These are phyloP conservation scores for Australoheros facetus DNA, from an alignment of 2,797 vertebrate genomes.

Conservation along the genomic window DNA sequence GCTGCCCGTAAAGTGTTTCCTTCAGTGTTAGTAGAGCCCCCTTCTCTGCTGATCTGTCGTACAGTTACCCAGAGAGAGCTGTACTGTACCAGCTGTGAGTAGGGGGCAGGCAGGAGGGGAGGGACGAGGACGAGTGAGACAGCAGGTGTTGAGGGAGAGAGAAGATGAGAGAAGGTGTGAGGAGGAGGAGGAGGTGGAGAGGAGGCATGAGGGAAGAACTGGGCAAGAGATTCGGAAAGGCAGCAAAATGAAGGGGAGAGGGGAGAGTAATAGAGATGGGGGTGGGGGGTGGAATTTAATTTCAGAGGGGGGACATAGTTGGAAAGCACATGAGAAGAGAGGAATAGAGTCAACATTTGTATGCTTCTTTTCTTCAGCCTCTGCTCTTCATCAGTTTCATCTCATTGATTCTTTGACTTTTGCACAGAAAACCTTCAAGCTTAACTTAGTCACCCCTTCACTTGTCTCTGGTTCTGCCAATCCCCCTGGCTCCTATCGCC, in stretches of 20 bases:
- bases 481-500: conserved; percentile 58
- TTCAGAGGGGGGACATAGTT: conserved; percentile 62
- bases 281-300: conserved; percentile 54
- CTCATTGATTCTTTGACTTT: conserved; percentile 69
- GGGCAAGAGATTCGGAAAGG: conserved; percentile 55
- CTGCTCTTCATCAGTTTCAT: conserved; percentile 72
- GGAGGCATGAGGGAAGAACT: conserved; percentile 30
- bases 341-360: conserved; percentile 72
- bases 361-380: conserved; percentile 57
- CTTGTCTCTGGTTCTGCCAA: conserved; percentile 52
- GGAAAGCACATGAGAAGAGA: conserved; percentile 62
- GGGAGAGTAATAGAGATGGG: conserved; percentile 18
- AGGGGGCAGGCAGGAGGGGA: conserved; percentile 31
- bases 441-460: conserved; percentile 41
- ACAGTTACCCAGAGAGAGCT: conserved; percentile 71
- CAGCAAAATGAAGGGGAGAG: conserved; percentile 35
- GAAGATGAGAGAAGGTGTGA: conserved; percentile 44
- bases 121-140: conserved; percentile 47
- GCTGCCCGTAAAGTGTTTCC: conserved; percentile 67
- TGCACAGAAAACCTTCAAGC: conserved; percentile 62
- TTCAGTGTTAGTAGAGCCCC: conserved; percentile 67
- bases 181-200: conserved; percentile 36
- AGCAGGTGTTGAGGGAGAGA: conserved; percentile 55
- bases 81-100: conserved; percentile 76
- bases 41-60: conserved; percentile 55